phyloP scores from a whole-genome alignment of 2,888 invertebrate genomes.

The Anorthoa munda region DNA sequence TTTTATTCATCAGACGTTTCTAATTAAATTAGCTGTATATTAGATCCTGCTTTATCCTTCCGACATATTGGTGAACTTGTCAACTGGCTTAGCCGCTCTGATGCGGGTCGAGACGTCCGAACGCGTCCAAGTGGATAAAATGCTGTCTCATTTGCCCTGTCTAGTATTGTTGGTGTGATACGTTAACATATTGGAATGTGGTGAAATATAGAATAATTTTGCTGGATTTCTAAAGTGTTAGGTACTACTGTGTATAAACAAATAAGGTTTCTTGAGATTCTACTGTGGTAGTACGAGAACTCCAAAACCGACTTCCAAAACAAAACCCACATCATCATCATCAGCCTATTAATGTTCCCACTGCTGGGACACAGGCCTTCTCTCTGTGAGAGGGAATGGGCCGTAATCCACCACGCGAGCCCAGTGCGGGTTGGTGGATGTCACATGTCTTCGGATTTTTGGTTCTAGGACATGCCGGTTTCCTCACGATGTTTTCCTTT shows the following conservation, averaged over 20 bases:
- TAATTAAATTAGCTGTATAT: conserved; percentile 66
- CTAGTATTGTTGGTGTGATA: conserved; percentile 17
- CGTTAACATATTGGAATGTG: conserved; percentile 1
- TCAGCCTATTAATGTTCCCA: too few species aligned
- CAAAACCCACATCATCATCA: too few species aligned
- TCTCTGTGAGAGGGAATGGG: too few species aligned
- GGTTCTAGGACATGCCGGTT: too few species aligned
- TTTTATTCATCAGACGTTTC: conserved; percentile 47
- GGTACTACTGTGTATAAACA: background rate
- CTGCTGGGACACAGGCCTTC: too few species aligned
- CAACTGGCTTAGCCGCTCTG: conserved; percentile 61
- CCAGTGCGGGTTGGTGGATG: too few species aligned
- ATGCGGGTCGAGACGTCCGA: conserved; percentile 63
- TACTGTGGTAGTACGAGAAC: too few species aligned
- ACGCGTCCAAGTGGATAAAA: conserved; percentile 46
- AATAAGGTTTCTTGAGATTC: background rate
- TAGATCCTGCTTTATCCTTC: conserved; percentile 55
- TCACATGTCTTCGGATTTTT: too few species aligned
- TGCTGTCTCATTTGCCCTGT: conserved; percentile 47
- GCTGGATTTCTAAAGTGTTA: background rate
- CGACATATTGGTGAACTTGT: conserved; percentile 62
- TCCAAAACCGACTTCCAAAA: too few species aligned
- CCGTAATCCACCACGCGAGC: too few species aligned
- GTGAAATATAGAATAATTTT: background rate
- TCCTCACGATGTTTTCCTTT: too few species aligned